phyloP scores from a whole-genome alignment of 2,888 invertebrate species.

The Podabrus alpinus region DNA sequence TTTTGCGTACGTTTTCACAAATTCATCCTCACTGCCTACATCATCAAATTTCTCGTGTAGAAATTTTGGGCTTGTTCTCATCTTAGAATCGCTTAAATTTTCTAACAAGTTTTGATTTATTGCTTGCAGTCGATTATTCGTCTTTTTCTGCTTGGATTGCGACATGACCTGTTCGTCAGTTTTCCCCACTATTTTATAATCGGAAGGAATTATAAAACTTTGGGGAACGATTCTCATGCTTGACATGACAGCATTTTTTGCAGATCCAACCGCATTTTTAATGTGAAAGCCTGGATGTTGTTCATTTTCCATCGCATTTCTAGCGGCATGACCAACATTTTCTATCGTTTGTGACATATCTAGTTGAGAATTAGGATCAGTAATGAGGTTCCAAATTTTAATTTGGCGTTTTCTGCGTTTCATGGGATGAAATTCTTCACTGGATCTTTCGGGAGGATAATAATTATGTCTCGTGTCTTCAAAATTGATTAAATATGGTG shows the following conservation, averaged over 20 bases:
- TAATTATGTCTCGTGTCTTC: background rate
- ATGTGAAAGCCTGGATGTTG: constrained; percentile 51
- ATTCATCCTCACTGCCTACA: background rate
- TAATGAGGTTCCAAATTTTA: constrained; percentile 31
- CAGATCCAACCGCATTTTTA: constrained; percentile 48
- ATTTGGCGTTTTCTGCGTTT: background rate
- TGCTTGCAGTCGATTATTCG: background rate
- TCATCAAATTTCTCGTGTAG: background rate
- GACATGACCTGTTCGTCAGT: background rate
- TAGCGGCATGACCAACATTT: constrained; percentile 48
- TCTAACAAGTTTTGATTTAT: background rate
- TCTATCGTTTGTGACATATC: constrained; percentile 52
- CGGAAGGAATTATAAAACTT: constrained; percentile 48
- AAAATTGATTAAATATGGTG: background rate
- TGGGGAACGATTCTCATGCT: constrained; percentile 49
- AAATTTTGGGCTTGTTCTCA: background rate
- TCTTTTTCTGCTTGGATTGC: background rate
- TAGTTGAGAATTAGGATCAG: constrained; percentile 47
- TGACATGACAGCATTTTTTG: constrained; percentile 48
- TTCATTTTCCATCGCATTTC: constrained; percentile 49
- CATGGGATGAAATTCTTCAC: background rate
- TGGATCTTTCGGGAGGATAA: background rate
- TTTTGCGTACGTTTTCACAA: constrained; percentile 33
- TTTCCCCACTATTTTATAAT: constrained; percentile 46
- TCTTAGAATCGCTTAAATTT: background rate